Evolutionary conservation across 1,140 invertebrate species (phyloP).

Genomic region (Diplogasteroides magnus): DNA sequence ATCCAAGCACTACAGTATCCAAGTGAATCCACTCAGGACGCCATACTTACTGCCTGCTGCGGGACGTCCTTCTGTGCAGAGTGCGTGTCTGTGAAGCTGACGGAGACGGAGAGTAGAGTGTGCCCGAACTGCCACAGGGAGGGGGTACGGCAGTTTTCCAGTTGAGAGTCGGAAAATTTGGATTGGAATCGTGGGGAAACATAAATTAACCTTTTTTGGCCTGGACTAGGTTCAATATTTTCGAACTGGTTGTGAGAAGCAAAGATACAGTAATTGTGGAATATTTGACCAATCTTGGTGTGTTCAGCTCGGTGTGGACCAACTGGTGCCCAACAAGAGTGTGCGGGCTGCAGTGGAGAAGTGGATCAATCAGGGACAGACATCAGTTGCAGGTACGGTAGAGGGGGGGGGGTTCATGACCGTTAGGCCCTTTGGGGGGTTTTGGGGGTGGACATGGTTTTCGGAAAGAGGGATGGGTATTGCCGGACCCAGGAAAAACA

Average conservation of each 20-base stretch:
- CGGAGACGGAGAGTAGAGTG: conserved; percentile 83
- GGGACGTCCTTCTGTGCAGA: conserved; percentile 96
- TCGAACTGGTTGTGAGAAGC: neutral
- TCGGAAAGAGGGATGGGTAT: too few species aligned
- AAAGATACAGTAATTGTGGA: conserved; percentile 8
- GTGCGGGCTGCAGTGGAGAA: conserved; percentile 35
- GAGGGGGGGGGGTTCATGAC: too few species aligned
- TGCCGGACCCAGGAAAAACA: too few species aligned
- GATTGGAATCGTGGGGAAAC: neutral
- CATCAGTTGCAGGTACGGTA: neutral
- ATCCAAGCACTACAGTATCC: neutral
- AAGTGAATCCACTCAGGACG: conserved; percentile 79
- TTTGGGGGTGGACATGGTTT: neutral
- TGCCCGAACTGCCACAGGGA: conserved; percentile 88
- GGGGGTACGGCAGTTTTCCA: conserved; percentile 63
- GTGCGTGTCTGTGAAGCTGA: conserved; percentile 64
- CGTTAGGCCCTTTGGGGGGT: too few species aligned
- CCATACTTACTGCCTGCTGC: conserved; percentile 92
- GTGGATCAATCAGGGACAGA: conserved; percentile 5
- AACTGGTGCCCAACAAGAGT: conserved; percentile 75
- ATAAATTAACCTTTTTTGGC: neutral
- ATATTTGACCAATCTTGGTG: too few species aligned
- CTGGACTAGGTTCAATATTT: too few species aligned
- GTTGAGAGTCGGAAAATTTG: neutral
- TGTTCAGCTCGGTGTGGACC: conserved; percentile 64